Evolutionary conservation across 2,888 invertebrate species (phyloP), one percentile per base, ranked within the genome.

Genomic region (Cheilosia vulpina): DNA sequence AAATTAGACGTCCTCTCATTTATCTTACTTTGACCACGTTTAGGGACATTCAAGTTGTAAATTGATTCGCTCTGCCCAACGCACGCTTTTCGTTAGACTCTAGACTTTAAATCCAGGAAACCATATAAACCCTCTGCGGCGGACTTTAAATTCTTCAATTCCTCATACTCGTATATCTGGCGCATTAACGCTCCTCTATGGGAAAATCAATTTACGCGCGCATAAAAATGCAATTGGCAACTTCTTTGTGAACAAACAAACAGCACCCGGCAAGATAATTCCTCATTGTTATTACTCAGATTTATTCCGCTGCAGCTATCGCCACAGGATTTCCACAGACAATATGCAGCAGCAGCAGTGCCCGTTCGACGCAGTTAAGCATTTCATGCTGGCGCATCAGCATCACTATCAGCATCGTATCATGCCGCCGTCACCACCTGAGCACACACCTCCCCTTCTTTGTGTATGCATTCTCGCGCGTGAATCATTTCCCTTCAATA

Each of bases 251-350:
- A 77, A 58, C 65, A 73, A 83, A 73, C 63, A 55, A 50, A 62
- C 66, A 62, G 47, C 60, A 76, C 62, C 65, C 73, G 71, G 57
- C 58, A 68, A 45, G 81, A 85, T 85, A 85, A 85, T 77, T 77
- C 85, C 85, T 85, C 85, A 81, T 85, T 76, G 85, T 85, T 85
- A 77, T 85, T 81, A 80, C 81, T 77, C 71, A 77, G 85, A 85
- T 85, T 85, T 85, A 85, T 85, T 85, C 76, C 62, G 71, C 78
- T 80, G 84, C 80, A 79, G 58, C 69, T 75, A 79, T 75, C 69
- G 73, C 73, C 72, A 72, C 69, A 75, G 62, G 75, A 75, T 58
- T 76, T 57, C 34, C 47, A 57, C 79, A 84, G 69, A 60, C 71
- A 57, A 38, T 31, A 6, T 79, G 63, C 69, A 65, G 41, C 43